Conservation (phyloP, 2,888 invertebrate genomes). For the Oxytorus armatus region DNA sequence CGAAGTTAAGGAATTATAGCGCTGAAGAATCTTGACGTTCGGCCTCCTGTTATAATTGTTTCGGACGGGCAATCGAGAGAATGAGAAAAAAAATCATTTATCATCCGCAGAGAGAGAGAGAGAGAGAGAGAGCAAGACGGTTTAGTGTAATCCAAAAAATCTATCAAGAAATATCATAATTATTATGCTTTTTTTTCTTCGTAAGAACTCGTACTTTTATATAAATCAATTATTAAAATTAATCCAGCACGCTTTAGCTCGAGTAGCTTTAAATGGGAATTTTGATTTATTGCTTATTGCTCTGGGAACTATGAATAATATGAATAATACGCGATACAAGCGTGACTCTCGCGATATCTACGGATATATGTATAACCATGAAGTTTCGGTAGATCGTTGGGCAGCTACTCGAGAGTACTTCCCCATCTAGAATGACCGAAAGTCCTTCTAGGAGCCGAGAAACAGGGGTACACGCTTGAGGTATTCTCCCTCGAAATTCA, state of each 20-base stretch:
- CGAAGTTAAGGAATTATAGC: slow-evolving; percentile 44
- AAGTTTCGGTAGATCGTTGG: slow-evolving; percentile 49
- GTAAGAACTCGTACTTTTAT: neutral
- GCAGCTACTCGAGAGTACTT: slow-evolving; percentile 56
- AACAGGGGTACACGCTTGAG: slow-evolving; percentile 53
- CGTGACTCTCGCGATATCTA: slow-evolving; percentile 25
- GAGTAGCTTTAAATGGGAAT: slow-evolving; percentile 34
- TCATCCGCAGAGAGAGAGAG: neutral
- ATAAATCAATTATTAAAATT: slow-evolving; percentile 53
- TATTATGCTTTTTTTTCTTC: neutral
- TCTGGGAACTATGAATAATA: slow-evolving; percentile 54
- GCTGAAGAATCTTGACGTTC: slow-evolving; percentile 45
- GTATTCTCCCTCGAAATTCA: slow-evolving; percentile 61
- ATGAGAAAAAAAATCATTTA: slow-evolving; percentile 52
- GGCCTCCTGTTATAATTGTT: slow-evolving; percentile 42
- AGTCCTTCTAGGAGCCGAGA: slow-evolving; percentile 15
- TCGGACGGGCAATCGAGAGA: slow-evolving; percentile 37
- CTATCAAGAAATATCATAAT: neutral
- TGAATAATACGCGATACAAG: slow-evolving; percentile 41
- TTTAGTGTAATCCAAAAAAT: neutral
- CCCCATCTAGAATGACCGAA: slow-evolving; percentile 27
- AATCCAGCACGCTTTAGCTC: neutral
- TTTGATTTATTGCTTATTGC: slow-evolving; percentile 50
- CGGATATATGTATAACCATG: neutral
- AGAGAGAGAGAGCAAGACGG: neutral